phyloP scores from a whole-genome alignment of 2,888 invertebrate genomes.

The Leptopilina drosophilae region DNA sequence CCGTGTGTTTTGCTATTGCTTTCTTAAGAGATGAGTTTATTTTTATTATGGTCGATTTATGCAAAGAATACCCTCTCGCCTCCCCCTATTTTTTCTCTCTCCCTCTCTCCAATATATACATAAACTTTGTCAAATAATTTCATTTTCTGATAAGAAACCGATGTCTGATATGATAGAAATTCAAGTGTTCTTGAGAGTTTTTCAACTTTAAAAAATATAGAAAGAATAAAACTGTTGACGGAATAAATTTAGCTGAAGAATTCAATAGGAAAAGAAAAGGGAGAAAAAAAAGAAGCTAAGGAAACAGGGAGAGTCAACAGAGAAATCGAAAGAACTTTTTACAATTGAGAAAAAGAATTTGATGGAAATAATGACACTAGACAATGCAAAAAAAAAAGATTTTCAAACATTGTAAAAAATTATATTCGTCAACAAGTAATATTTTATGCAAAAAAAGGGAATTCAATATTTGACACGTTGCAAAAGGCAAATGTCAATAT shows the following conservation, averaged over 20 bases:
- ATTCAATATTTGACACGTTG: too few relatives aligned
- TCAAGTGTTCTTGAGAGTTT: neutral
- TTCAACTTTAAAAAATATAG: constrained; percentile 2
- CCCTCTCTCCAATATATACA: too few relatives aligned
- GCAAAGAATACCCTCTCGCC: too few relatives aligned
- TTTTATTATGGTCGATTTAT: too few relatives aligned
- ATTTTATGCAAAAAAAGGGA: too few relatives aligned
- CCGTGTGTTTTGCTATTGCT: too few relatives aligned
- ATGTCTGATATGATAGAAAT: neutral
- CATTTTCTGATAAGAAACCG: neutral
- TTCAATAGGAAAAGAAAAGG: neutral
- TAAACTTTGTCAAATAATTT: too few relatives aligned
- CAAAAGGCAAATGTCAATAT: too few relatives aligned
- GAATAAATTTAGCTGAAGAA: constrained; percentile 15
- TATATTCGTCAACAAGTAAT: too few relatives aligned
- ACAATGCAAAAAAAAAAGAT: neutral
- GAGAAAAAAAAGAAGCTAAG: neutral
- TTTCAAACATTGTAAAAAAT: neutral
- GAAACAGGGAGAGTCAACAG: neutral
- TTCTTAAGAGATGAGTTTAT: too few relatives aligned
- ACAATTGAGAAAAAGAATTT: constrained; percentile 9
- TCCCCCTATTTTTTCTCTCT: too few relatives aligned
- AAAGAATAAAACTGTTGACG: constrained; percentile 12
- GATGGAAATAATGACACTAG: constrained; percentile 17
- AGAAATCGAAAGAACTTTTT: constrained; percentile 15